phyloP scores from a whole-genome alignment of 2,888 invertebrate genomes.

The Alloplasta piceator region DNA sequence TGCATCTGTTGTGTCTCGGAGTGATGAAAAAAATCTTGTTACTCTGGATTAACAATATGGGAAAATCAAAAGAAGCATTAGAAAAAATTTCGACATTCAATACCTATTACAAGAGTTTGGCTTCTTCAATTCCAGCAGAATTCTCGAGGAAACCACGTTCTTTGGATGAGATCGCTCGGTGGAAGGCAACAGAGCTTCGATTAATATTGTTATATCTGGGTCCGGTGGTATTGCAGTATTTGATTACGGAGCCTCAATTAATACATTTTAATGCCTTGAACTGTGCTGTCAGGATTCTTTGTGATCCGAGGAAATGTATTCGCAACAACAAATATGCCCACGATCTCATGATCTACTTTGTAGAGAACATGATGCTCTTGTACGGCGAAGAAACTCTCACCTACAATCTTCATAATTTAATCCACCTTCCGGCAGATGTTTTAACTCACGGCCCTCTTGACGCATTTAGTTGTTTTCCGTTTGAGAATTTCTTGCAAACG shows the following conservation, averaged over 20 bases:
- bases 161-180: constrained; percentile 61
- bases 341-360: constrained; percentile 68
- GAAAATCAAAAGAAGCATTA: constrained; percentile 9
- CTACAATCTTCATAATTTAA: constrained; percentile 72
- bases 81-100: constrained; percentile 6
- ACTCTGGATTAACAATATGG: constrained; percentile 9
- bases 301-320: constrained; percentile 60
- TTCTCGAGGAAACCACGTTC: constrained; percentile 35
- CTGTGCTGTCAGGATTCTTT: constrained; percentile 66
- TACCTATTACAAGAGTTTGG: background rate
- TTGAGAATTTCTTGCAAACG: constrained; percentile 32
- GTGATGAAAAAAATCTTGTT: constrained; percentile 35
- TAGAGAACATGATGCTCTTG: constrained; percentile 65
- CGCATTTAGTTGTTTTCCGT: constrained; percentile 34
- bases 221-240: constrained; percentile 66
- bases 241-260: constrained; percentile 59
- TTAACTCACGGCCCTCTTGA: constrained; percentile 38
- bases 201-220: constrained; percentile 72
- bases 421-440: constrained; percentile 46
- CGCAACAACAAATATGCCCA: constrained; percentile 66
- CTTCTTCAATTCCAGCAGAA: constrained; percentile 14
- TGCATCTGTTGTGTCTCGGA: constrained; percentile 42
- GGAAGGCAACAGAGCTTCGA: constrained; percentile 75
- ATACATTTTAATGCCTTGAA: constrained; percentile 67
- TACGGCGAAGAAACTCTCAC: constrained; percentile 68